These are phyloP conservation scores for Diplazon laetatorius DNA, from an alignment of 2,888 invertebrate genomes.

Conservation along the genomic window DNA sequence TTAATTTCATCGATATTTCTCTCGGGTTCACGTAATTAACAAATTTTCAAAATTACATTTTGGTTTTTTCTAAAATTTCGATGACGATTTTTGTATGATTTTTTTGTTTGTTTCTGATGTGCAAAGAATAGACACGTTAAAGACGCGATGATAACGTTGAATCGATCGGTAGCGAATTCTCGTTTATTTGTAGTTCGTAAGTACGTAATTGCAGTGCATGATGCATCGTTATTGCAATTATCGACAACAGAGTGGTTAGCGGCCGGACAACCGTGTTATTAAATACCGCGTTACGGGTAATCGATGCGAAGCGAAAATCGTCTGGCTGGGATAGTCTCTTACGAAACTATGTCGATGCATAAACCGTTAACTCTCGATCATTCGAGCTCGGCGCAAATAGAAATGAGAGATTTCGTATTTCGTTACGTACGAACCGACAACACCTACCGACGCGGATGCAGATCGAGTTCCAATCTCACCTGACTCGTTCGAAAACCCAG, in stretches of 20 bases:
- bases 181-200: conserved; percentile 1
- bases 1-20: conserved; percentile 30
- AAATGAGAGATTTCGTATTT: conserved; percentile 31
- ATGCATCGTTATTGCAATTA: conserved; percentile 1
- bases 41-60: too few species aligned
- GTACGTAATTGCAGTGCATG: conserved; percentile 18
- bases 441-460: conserved; percentile 39
- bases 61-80: too few species aligned
- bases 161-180: conserved; percentile 9
- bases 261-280: conserved; percentile 10
- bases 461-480: conserved; percentile 48
- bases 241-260: not conserved
- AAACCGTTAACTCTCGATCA: conserved; percentile 8
- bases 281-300: conserved; percentile 16
- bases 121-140: too few species aligned
- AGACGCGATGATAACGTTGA: not conserved
- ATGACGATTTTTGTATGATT: conserved; percentile 10
- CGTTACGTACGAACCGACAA: conserved; percentile 46
- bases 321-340: conserved; percentile 32
- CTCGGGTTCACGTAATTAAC: conserved; percentile 26
- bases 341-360: conserved; percentile 41
- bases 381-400: conserved; percentile 20
- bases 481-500: conserved; percentile 8
- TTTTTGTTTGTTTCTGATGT: too few species aligned
- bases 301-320: conserved; percentile 26